Conservation (phyloP, 2,113 vertebrate genomes). For the Ctenomys sociabilis region DNA sequence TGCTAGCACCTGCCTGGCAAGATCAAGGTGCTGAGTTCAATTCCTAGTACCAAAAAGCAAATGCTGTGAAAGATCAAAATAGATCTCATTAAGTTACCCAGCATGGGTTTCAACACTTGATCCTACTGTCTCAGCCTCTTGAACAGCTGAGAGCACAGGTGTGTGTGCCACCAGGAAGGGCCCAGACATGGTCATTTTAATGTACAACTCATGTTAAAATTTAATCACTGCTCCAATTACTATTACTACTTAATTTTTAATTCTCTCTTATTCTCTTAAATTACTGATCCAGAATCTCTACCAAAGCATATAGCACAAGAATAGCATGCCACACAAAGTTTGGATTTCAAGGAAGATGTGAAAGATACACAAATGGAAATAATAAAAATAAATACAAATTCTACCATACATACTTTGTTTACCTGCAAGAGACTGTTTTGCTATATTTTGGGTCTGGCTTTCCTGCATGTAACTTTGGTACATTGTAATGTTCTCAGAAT, state of each 20-base stretch:
- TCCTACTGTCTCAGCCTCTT: neutral
- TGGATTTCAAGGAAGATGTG: neutral
- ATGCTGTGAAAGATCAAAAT: neutral
- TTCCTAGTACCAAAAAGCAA: too few species aligned
- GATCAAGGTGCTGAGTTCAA: too few species aligned
- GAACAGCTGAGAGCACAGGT: neutral
- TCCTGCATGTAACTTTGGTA: neutral
- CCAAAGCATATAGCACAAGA: constrained; percentile 16
- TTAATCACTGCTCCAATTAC: neutral
- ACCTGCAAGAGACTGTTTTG: neutral
- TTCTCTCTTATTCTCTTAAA: constrained; percentile 22
- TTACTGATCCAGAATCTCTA: neutral
- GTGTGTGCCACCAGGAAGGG: neutral
- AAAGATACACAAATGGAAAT: neutral
- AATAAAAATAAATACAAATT: neutral
- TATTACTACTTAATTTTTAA: constrained; percentile 38
- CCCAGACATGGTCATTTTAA: neutral
- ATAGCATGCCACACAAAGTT: neutral
- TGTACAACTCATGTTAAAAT: neutral
- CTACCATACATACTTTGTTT: neutral
- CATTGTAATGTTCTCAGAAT: neutral
- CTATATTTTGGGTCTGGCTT: neutral
- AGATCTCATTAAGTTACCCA: neutral
- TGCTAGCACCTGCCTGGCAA: neutral
- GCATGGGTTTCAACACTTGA: neutral